These are phyloP conservation scores for Dichetophora obliterata DNA, from an alignment of 2,888 invertebrate genomes.

Conservation along the genomic window DNA sequence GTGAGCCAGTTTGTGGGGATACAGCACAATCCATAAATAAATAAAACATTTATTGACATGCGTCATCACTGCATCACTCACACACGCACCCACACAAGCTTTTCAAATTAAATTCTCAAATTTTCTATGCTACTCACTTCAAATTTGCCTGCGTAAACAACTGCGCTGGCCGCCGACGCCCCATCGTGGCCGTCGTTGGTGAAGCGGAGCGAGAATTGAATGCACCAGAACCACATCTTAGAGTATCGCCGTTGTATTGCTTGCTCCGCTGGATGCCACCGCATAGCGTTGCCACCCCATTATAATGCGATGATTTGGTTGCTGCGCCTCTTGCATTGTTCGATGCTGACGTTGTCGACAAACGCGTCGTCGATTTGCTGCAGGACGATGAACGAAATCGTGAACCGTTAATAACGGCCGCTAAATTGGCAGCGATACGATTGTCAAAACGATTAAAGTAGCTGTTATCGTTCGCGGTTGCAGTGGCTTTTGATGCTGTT, in stretches of 20 bases:
- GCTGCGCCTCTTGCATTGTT: slow-evolving; percentile 29
- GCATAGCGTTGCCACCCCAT: slow-evolving; percentile 35
- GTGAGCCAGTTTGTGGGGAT: neutral
- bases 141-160: slow-evolving; percentile 65
- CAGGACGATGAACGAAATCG: slow-evolving; percentile 63
- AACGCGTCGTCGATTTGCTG: slow-evolving; percentile 48
- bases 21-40: neutral
- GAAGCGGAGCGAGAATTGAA: slow-evolving; percentile 25
- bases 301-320: slow-evolving; percentile 22
- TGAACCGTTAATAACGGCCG: slow-evolving; percentile 59
- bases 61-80: neutral
- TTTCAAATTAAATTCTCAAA: neutral
- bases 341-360: neutral
- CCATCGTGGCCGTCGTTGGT: slow-evolving; percentile 45
- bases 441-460: slow-evolving; percentile 66
- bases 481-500: slow-evolving; percentile 37
- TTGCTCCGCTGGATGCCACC: too few relatives aligned
- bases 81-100: neutral
- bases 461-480: slow-evolving; percentile 48
- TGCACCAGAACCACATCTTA: neutral
- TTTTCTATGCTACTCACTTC: slow-evolving; percentile 61
- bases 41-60: neutral
- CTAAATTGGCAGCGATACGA: slow-evolving; percentile 63
- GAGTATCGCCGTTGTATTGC: neutral
- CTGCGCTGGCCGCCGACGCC: slow-evolving; percentile 60